Evolutionary conservation across 2,888 invertebrate species (phyloP), one percentile per base, ranked within the genome.

Genomic region (Boloria selene): DNA sequence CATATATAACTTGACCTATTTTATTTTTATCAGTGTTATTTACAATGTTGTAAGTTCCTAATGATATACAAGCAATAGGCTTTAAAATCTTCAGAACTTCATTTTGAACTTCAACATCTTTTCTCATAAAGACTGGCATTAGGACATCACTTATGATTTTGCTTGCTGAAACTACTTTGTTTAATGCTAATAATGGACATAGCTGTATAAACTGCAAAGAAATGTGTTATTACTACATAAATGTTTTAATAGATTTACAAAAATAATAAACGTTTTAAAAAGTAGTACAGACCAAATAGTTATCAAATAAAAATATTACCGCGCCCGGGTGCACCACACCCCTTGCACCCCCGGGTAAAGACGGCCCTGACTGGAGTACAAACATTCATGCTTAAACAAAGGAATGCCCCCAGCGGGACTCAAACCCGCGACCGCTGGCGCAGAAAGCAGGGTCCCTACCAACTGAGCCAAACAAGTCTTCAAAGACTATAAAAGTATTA

Each of bases 81-180:
- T 87, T 83, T 61, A 93, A 59, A 3, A 79, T 70, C 67, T 74
- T 65, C 3, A 79, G 70, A 5, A 92, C 72, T 67, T 78, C 74
- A 59, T 74, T 79, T 67, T 90, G 88, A n/a, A 86, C 56, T 4
- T 76, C 77, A 53, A 67, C 45, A 52, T 88, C 77, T 75, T 87
- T 90, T 22, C 80, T 81, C 16, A 87, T 75, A 61, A 91, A 84
- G 2, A 85, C 86, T 65, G 91, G 90, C 78, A 91, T 84, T 13
- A 92, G 73, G 59, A 90, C 76, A 42, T 92, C 90, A 22, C 85
- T 86, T 51, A 92, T 86, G 10, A 91, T 70, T 75, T 87, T 90
- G 69, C 90, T 87, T 50, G 85, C 78, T 42, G 88, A 83, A 49
- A 78, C 75, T 6, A 81, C 76, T 75, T 87, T 87, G 66, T 80